Evolutionary conservation across 2,797 vertebrate species (phyloP).

Genomic region (Enteromius anoplus): DNA sequence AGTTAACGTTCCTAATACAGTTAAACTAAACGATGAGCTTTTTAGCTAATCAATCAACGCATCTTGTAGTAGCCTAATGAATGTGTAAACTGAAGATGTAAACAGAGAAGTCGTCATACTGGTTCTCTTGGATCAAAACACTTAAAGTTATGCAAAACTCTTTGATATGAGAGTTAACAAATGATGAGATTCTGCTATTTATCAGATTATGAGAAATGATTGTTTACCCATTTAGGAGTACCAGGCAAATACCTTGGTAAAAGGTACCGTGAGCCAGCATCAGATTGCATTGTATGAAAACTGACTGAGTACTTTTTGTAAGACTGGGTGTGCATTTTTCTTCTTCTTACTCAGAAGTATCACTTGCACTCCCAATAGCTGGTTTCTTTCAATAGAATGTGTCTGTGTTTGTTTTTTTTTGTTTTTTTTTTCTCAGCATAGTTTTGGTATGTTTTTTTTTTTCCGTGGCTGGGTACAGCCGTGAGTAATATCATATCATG

Average conservation of each 20-base stretch:
- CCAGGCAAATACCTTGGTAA: not conserved
- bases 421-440: not conserved
- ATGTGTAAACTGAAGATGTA: constrained; percentile 15
- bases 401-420: not conserved
- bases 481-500: constrained; percentile 8
- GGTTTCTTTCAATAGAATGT: not conserved
- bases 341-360: not conserved
- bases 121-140: not conserved
- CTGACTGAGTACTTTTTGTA: not conserved
- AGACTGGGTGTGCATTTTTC: not conserved
- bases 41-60: not conserved
- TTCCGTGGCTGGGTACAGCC: constrained; percentile 2
- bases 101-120: constrained; percentile 17
- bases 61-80: not conserved
- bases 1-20: not conserved
- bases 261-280: not conserved
- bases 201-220: not conserved
- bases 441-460: constrained; percentile 2
- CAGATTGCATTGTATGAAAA: not conserved
- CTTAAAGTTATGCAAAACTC: not conserved
- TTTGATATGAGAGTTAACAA: not conserved
- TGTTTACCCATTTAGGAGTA: not conserved
- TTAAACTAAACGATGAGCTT: not conserved
- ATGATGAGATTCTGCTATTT: not conserved
- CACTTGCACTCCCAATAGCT: not conserved